Evolutionary conservation across 2,113 vertebrate genomes (phyloP).

Genomic region (Illadopsis cleaveri): DNA sequence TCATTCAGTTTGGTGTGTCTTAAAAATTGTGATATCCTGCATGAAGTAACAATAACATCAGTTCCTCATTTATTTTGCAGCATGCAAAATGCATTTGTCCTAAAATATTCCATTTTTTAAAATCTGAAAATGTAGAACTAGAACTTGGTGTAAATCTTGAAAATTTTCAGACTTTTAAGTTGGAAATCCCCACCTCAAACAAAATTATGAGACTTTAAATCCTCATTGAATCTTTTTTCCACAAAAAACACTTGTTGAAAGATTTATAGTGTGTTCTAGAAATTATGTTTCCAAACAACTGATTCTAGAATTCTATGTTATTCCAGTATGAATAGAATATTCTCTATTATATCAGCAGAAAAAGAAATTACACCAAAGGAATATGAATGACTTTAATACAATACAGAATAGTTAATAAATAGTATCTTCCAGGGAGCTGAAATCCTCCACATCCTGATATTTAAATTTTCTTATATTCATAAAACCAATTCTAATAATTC

Average conservation of each 20-base stretch:
- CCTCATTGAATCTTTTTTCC: neutral
- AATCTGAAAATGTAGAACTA: neutral
- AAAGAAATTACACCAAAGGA: neutral
- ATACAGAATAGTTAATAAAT: neutral
- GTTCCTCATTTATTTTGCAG: neutral
- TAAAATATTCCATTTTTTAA: neutral
- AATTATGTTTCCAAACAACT: slow-evolving; percentile 36
- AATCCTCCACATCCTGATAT: neutral
- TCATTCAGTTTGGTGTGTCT: neutral
- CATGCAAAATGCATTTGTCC: neutral
- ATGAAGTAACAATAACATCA: neutral
- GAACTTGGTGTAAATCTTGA: neutral
- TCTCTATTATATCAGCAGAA: neutral
- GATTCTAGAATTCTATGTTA: slow-evolving; percentile 6
- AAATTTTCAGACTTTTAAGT: neutral
- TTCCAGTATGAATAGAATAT: neutral
- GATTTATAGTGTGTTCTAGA: neutral
- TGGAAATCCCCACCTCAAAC: neutral
- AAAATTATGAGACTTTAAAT: neutral
- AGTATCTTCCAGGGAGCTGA: neutral
- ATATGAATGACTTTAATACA: neutral
- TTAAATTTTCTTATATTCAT: slow-evolving; percentile 2
- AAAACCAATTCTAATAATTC: neutral
- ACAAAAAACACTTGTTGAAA: neutral
- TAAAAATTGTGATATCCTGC: neutral